Base-by-base conservation (phyloP, 1,140 invertebrate species). In the Pseudomyrmex concolor region DNA sequence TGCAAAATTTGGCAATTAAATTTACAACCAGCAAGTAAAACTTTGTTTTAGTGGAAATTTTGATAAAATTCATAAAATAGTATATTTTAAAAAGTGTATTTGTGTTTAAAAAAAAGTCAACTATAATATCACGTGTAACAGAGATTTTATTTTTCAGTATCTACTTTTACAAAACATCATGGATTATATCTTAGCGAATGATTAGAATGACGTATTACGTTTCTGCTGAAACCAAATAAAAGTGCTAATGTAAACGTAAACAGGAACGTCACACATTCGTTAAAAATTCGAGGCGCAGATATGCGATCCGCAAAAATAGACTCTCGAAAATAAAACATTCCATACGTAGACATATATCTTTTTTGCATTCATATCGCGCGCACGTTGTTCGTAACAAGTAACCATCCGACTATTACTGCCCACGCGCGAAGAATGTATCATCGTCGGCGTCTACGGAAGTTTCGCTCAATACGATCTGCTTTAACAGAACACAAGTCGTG, bases 401-500 rank as follows among this genome's bases (percentile, higher is more conserved):
- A 54, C 66, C n/a, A 19, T n/a, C 34, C 2, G 12, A 34, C 71
- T 12, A 60, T 80, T 70, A 59, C 8, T 17, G 34, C 12, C 9
- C 15, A n/a, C 19, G 66, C 76, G 54, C n/a, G 19, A 80, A 13
- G 54, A 80, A 80, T 80, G 43, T 57, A 48, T 55, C 17, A 55
- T 48, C 9, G 19, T 59, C 15, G 9, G 12, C 12, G n/a, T 13
- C 66, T 71, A 10, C 12, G 19, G 19, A 70, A 78, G 76, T 80
- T 22, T 68, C 5, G 8, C 13, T 48, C 7, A 48, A 10, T 59
- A n/a, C 54, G 54, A 48, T 60, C 54, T 50, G 54, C 19, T 70
- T 80, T 80, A 70, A 80, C 66, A 22, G 76, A 59, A 62, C 45
- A 70, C 45, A 8, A 59, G 43, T 80, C n/a, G 71, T 60, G 66